Conservation (phyloP, 2,113 vertebrate species). For the Aegotheles bennettii region DNA sequence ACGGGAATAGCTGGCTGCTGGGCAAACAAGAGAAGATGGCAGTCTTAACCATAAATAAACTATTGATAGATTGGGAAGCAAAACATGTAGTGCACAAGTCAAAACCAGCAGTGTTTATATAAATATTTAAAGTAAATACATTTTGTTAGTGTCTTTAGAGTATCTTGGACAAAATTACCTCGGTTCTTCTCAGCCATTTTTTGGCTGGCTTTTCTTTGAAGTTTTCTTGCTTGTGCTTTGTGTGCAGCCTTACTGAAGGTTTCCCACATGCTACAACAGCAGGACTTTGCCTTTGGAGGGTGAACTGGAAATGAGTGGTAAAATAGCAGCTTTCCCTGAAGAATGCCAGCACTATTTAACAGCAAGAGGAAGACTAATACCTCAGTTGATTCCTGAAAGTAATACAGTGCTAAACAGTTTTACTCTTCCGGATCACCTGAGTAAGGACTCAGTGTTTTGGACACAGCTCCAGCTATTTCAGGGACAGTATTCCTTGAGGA, state of each 20-base stretch:
- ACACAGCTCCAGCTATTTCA: not conserved
- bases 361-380: not conserved
- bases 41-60: not conserved
- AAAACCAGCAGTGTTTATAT: not conserved
- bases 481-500: not conserved
- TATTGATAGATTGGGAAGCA: not conserved
- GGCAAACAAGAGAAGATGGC: not conserved
- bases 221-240: not conserved
- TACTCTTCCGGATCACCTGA: not conserved
- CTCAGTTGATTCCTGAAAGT: not conserved
- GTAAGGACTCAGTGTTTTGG: not conserved
- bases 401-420: not conserved
- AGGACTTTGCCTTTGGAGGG: not conserved
- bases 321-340: not conserved
- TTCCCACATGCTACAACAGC: not conserved
- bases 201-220: not conserved
- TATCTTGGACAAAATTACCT: not conserved
- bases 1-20: not conserved
- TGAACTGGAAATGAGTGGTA: not conserved
- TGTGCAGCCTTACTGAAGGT: not conserved
- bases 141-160: not conserved
- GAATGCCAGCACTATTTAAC: not conserved
- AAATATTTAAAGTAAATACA: not conserved
- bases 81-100: not conserved
- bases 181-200: not conserved